Evolutionary conservation across 1,140 invertebrate genomes (phyloP).

Genomic region (Sipha flava): DNA sequence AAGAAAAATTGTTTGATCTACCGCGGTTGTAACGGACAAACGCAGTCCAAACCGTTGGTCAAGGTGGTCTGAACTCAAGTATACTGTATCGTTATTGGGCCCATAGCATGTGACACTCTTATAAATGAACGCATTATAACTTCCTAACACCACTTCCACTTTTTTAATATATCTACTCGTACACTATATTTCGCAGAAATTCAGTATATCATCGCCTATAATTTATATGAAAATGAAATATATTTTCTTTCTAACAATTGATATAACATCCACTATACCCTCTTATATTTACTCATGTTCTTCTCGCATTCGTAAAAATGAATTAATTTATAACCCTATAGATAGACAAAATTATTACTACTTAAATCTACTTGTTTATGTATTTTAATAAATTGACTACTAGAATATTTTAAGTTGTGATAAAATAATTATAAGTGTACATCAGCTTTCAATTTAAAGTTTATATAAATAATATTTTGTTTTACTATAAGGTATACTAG

Average conservation of each 20-base stretch:
- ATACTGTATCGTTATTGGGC: background rate
- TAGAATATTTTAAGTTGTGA: too few species aligned
- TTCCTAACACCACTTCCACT: background rate
- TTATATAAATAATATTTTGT: too few species aligned
- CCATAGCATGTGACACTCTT: background rate
- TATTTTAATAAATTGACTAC: too few species aligned
- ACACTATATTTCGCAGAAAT: background rate
- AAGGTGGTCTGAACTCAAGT: background rate
- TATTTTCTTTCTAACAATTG: background rate
- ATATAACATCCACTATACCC: background rate
- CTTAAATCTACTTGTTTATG: too few species aligned
- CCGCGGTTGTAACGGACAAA: background rate
- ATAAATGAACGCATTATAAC: slow-evolving; percentile 6
- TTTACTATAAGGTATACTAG: too few species aligned
- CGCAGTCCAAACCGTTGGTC: background rate
- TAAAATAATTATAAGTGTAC: too few species aligned
- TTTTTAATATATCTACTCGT: background rate
- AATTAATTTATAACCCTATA: too few species aligned
- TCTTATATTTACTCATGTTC: background rate
- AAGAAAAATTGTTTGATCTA: background rate
- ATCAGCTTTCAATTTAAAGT: too few species aligned
- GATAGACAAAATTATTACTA: too few species aligned
- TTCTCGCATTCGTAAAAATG: background rate
- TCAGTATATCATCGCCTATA: background rate
- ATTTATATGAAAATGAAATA: background rate